A percentile compares a stretch with the other conserved stretches of the same genome.
phyloP scores from a whole-genome alignment of 2,113 vertebrate species.

The Athene cunicularia region DNA sequence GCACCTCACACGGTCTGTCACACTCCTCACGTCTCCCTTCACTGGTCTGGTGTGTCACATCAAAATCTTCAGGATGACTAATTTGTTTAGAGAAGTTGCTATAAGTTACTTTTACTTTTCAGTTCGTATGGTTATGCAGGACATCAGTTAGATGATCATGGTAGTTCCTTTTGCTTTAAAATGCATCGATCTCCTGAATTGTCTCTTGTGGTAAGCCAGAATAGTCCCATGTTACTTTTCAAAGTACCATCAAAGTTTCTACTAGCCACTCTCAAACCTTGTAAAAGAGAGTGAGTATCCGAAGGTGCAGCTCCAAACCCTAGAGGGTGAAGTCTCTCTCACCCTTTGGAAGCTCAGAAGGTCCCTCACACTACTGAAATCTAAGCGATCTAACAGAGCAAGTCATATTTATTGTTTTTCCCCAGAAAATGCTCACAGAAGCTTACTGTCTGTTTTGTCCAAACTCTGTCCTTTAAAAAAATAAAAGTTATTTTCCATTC shows the following conservation, averaged over 20 bases:
- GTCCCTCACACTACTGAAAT: background rate
- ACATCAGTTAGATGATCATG: background rate
- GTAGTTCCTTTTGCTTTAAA: background rate
- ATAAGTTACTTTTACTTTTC: background rate
- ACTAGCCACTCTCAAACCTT: background rate
- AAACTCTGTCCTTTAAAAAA: background rate
- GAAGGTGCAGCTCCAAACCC: background rate
- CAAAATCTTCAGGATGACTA: background rate
- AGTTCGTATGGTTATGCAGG: background rate
- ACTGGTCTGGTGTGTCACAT: rapidly evolving
- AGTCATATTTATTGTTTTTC: background rate
- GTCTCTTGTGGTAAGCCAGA: background rate
- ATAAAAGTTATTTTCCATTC: background rate
- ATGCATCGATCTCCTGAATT: background rate
- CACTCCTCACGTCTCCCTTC: rapidly evolving
- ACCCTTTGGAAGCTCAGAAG: background rate
- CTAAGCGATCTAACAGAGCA: background rate
- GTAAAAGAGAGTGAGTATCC: background rate
- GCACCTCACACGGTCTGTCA: background rate
- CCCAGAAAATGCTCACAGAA: background rate
- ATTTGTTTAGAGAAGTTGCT: background rate
- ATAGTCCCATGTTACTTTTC: background rate
- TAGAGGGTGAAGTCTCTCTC: background rate
- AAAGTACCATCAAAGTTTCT: background rate
- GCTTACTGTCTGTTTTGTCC: background rate